A percentile compares a stretch with the other conserved stretches of the same genome.
Conservation (phyloP, 92 coral and sea anemone species). For the Umimayanthus chanpuru region DNA sequence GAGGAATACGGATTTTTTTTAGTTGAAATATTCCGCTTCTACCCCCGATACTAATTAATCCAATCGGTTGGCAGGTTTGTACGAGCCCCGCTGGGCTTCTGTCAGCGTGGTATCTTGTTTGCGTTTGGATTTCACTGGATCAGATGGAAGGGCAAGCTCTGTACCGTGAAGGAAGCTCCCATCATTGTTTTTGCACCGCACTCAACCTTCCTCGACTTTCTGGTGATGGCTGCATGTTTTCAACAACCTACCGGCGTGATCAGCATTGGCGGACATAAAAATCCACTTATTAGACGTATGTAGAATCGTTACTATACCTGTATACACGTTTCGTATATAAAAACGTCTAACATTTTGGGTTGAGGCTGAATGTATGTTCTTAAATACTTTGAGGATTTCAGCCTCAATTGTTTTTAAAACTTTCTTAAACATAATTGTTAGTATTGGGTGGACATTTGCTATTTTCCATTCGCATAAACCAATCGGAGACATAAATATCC, state of each 20-base stretch:
- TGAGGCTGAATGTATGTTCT: too few relatives aligned
- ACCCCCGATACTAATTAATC: too few relatives aligned
- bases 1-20: too few relatives aligned
- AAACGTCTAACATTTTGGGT: too few relatives aligned
- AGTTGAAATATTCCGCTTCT: too few relatives aligned
- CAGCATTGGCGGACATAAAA: background rate
- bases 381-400: too few relatives aligned
- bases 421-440: too few relatives aligned
- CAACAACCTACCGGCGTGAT: background rate
- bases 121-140: conserved; percentile 11
- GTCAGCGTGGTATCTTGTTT: background rate
- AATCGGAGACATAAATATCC: too few relatives aligned
- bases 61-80: background rate
- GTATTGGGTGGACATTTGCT: too few relatives aligned
- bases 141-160: background rate
- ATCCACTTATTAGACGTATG: conserved; percentile 3
- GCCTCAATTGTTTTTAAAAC: too few relatives aligned
- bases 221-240: background rate
- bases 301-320: background rate
- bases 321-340: too few relatives aligned
- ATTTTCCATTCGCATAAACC: too few relatives aligned
- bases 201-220: conserved; percentile 3
- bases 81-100: background rate
- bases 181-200: conserved; percentile 18
- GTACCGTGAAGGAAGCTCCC: background rate